Evolutionary conservation across 2,113 vertebrate species (phyloP).

Genomic region (Microcebus tavaratra): DNA sequence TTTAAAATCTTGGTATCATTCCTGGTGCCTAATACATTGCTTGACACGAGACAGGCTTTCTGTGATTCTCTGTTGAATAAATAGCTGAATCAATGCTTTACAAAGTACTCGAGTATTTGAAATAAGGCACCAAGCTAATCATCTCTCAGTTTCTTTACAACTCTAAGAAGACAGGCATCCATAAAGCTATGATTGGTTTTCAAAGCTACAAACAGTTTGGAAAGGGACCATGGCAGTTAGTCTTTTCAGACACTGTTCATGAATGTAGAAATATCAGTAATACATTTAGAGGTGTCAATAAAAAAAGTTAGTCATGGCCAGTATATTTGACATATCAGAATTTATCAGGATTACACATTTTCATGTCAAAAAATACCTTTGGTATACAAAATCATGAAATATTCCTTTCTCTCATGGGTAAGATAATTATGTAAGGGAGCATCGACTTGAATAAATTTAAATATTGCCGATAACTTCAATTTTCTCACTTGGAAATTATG

Average conservation of each 20-base stretch:
- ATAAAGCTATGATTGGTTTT: not conserved
- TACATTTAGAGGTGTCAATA: not conserved
- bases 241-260: not conserved
- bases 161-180: not conserved
- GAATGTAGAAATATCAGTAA: not conserved
- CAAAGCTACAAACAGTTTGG: not conserved
- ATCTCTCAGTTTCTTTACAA: not conserved
- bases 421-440: not conserved
- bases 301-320: not conserved
- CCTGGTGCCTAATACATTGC: not conserved
- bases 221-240: not conserved
- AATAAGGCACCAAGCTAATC: not conserved
- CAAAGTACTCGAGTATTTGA: constrained; percentile 10
- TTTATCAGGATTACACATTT: not conserved
- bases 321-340: not conserved
- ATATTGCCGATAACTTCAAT: not conserved
- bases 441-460: not conserved
- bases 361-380: not conserved
- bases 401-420: not conserved
- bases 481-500: not conserved
- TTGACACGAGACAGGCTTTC: not conserved
- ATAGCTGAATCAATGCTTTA: not conserved
- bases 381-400: not conserved
- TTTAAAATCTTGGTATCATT: not conserved
- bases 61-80: not conserved